Percentiles rank a stretch among this genome's conserved stretches.
These are phyloP conservation scores for Neotoma lepida DNA, from an alignment of 2,113 vertebrate species.

Conservation along the genomic window DNA sequence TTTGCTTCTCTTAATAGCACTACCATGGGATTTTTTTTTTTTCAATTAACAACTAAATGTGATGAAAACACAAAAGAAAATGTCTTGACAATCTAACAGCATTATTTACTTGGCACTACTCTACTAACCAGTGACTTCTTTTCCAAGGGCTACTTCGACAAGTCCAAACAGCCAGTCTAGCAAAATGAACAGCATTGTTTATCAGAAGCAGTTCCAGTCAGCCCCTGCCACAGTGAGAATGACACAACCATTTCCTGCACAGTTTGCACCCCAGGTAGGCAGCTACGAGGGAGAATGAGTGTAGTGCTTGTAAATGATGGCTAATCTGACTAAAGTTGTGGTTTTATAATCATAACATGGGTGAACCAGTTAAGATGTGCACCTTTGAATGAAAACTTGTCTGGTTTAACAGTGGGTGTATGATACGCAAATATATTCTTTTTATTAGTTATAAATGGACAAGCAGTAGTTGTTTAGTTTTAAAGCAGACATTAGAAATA, in stretches of 20 bases:
- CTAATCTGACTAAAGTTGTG: constrained; percentile 24
- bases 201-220: constrained; percentile 98
- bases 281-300: constrained; percentile 30
- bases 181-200: constrained; percentile 98
- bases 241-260: constrained; percentile 94
- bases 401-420: constrained; percentile 16
- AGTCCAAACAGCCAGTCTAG: constrained; percentile 97
- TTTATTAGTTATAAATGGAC: neutral
- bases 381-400: constrained; percentile 2
- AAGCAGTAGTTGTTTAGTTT: neutral
- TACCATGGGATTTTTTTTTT: neutral
- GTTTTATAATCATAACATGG: neutral
- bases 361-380: constrained; percentile 7
- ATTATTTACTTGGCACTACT: constrained; percentile 7
- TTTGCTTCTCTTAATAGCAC: constrained; percentile 12
- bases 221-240: constrained; percentile 92
- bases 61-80: neutral
- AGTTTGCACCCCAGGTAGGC: constrained; percentile 97
- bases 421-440: neutral
- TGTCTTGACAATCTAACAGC: constrained; percentile 11
- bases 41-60: neutral
- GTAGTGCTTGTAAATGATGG: constrained; percentile 14
- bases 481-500: constrained; percentile 47
- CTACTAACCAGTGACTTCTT: constrained; percentile 75
- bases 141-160: constrained; percentile 94